A percentile compares a stretch with the other conserved stretches of the same genome.
phyloP scores from a whole-genome alignment of 2,797 vertebrate species.

The Acanthornis magna region DNA sequence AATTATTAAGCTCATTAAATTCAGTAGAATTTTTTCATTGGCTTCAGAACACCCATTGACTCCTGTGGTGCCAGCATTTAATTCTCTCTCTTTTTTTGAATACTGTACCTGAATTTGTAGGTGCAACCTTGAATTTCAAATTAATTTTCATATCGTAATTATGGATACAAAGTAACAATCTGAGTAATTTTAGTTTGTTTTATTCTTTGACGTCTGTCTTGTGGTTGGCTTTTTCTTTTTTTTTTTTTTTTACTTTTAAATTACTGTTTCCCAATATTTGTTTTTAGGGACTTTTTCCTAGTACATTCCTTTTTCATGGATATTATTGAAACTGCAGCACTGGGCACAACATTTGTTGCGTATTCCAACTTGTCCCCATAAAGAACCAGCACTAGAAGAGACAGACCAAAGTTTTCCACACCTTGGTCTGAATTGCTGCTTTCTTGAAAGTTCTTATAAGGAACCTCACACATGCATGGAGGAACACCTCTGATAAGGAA shows the following conservation, averaged over 20 bases:
- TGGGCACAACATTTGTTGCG: neutral
- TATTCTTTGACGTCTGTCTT: neutral
- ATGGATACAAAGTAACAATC: neutral
- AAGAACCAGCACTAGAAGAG: neutral
- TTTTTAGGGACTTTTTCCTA: neutral
- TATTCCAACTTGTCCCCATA: rapidly evolving
- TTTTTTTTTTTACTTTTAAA: neutral
- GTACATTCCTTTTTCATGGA: neutral
- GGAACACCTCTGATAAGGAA: neutral
- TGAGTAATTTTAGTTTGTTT: neutral
- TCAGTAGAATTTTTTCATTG: neutral
- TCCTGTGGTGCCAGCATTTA: neutral
- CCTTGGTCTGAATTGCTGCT: neutral
- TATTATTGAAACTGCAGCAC: neutral
- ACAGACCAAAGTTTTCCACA: neutral
- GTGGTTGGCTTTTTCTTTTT: neutral
- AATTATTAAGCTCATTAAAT: neutral
- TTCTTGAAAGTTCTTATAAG: neutral
- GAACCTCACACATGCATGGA: neutral
- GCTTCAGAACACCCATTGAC: neutral
- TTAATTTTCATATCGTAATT: neutral
- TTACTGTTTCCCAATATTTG: neutral
- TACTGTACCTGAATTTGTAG: neutral
- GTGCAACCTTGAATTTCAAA: neutral
- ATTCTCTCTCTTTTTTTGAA: neutral